phyloP scores from a whole-genome alignment of 2,888 invertebrate species.

The Diarsia rubi region DNA sequence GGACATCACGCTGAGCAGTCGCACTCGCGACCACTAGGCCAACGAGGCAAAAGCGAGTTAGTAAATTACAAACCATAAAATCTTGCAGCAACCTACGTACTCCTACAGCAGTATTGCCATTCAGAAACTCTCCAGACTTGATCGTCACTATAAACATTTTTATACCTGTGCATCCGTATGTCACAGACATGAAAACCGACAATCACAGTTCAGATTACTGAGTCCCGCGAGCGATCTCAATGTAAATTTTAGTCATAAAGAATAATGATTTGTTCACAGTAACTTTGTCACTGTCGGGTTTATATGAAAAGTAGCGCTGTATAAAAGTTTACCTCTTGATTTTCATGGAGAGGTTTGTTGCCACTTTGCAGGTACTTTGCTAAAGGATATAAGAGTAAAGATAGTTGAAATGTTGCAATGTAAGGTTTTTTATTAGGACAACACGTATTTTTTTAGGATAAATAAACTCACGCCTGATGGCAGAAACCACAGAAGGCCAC shows the following conservation, averaged over 20 bases:
- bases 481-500: too few relatives aligned
- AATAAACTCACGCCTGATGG: too few relatives aligned
- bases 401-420: constrained; percentile 4
- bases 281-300: constrained; percentile 60
- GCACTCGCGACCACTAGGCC: too few relatives aligned
- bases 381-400: constrained; percentile 23
- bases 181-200: constrained; percentile 60
- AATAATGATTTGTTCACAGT: constrained; percentile 74
- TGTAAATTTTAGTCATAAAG: constrained; percentile 76
- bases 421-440: constrained; percentile 6
- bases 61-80: not conserved
- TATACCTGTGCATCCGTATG: constrained; percentile 24
- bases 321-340: constrained; percentile 55
- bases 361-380: constrained; percentile 45
- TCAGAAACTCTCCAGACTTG: not conserved
- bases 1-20: too few relatives aligned
- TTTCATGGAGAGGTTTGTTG: constrained; percentile 41
- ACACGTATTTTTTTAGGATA: too few relatives aligned
- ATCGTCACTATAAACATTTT: constrained; percentile 21
- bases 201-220: constrained; percentile 74
- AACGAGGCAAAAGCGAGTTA: too few relatives aligned
- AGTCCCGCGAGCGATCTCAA: constrained; percentile 70
- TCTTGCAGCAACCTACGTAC: not conserved
- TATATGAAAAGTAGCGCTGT: constrained; percentile 49
- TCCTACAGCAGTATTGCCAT: not conserved